Base-by-base conservation (phyloP, 2,888 invertebrate species). In the Diarsia brunnea region DNA sequence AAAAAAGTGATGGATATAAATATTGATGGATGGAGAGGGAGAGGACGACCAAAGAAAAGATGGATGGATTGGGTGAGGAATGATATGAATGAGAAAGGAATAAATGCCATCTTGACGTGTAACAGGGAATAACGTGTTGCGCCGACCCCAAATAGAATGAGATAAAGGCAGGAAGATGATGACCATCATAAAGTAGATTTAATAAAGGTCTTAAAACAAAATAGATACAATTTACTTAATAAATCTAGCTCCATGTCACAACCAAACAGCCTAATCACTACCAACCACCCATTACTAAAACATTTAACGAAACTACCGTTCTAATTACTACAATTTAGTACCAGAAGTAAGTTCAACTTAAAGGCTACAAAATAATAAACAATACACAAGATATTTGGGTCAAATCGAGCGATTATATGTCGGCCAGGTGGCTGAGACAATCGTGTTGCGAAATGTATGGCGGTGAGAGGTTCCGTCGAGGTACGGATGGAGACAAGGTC, bases 401-500 rank as follows among this genome's bases (percentile, higher is more conserved):
- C 87, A 84, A 80, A 77, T 72, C 79, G 74, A 80, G 70, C 84
- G 80, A 88, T 87, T 89, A 85, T 85, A 73, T 77, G 70, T 73
- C 75, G 81, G 73, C 81, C 80, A 83, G 84, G 80, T 87, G 79
- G 84, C 70, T 79, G 64, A 86, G 80, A 90, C 89, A 90, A 89
- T 89, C 83, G 86, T 60, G 73, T 92, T 91, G 89, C 89, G 85
- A 89, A 81, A 76, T 84, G 24, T 45, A 68, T 67, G 76, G 55
- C 58, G 79, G 89, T 88, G 87, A 89, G 84, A 82, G 90, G 89
- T 88, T 84, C 83, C 82, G 79, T 61, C 63, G 24, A 45, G 16
- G 8, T 24, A 69, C 88, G 88, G 87, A 90, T 82, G 82, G 74
- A 24, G 60, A 79, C 89, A 90, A 90, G 89, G 90, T 77, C 81